Evolutionary conservation across 2,888 invertebrate genomes (phyloP), one percentile per base, ranked within the genome.

Genomic region (Diadromus collaris): DNA sequence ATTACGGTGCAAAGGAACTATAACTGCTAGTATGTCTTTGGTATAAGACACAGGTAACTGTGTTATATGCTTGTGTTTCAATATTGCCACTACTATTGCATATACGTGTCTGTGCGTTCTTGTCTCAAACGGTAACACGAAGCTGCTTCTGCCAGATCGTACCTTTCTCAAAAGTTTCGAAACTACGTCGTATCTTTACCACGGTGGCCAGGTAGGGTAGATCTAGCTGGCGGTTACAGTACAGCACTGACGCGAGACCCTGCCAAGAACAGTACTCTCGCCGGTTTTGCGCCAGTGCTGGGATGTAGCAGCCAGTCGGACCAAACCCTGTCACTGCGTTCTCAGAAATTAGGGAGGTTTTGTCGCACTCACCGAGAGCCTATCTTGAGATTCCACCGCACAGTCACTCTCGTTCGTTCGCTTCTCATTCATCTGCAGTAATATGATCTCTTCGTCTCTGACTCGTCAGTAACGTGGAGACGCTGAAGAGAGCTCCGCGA

Each of bases 311-410:
- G 38, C 38, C 16, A 41, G 38, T 16, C 38, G 16, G 38, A 41
- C 38, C 38, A 16, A 16, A 16, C 16, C 38, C 38, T 41, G 1
- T 7, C 58, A 46, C 19, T 34, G 54, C 58, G 64, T 64, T 58
- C 64, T 69, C 44, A 16, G 54, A 38, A 76, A 76, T 70, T 38
- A 60, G 65, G 41, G 56, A 16, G 38, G 46, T 38, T 76, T 13
- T 51, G 58, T 41, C 64, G 16, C 21, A 38, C 60, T 67, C 21
- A 74, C 65, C 32, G 13, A 2, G 1, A 27, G 16, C 41, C 65
- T 58, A 16, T 58, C 34, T 21, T 29, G 38, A 54, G 10, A 38
- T 13, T 24, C 10, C 19, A 16, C 19, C 29, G 10, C 38, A 24
- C 38, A 34, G 34, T 69, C 34, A 27, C 56, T 51, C 29, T 51